Evolutionary conservation across 2,797 vertebrate genomes (phyloP).

Genomic region (Odontamblyopus lacepedii): DNA sequence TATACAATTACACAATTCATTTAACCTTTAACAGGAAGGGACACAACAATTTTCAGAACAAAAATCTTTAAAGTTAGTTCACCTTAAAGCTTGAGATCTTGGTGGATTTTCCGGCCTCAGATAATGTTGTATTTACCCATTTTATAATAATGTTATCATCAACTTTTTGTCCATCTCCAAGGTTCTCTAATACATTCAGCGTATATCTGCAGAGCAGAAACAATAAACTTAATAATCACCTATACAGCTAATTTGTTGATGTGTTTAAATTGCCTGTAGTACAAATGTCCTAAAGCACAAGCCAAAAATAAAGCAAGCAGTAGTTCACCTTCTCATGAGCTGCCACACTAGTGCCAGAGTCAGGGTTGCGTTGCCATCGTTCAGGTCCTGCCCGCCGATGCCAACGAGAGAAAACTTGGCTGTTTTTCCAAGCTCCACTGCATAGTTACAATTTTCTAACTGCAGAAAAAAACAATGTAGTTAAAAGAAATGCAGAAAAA

Average conservation of each 20-base stretch:
- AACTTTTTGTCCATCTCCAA: constrained; percentile 91
- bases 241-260: background rate
- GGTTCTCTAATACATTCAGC: constrained; percentile 87
- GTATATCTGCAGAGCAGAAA: constrained; percentile 82
- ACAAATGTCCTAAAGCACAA: too few relatives aligned
- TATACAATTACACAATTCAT: constrained; percentile 6
- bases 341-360: constrained; percentile 97
- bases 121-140: constrained; percentile 92
- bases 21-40: background rate
- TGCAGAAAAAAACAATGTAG: constrained; percentile 44
- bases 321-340: constrained; percentile 90
- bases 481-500: background rate
- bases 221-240: background rate
- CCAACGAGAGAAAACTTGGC: constrained; percentile 97
- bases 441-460: constrained; percentile 98
- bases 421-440: constrained; percentile 89
- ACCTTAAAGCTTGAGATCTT: constrained; percentile 96
- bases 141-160: constrained; percentile 93
- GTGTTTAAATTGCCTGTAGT: background rate
- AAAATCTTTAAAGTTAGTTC: background rate
- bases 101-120: constrained; percentile 86
- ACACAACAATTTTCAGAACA: too few relatives aligned
- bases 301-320: too few relatives aligned
- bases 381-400: constrained; percentile 95
- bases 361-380: constrained; percentile 91